A percentile compares a stretch with the other conserved stretches of the same genome.
These are phyloP conservation scores for Genyomyrus donnyi DNA, from an alignment of 2,113 vertebrate species.

Conservation along the genomic window DNA sequence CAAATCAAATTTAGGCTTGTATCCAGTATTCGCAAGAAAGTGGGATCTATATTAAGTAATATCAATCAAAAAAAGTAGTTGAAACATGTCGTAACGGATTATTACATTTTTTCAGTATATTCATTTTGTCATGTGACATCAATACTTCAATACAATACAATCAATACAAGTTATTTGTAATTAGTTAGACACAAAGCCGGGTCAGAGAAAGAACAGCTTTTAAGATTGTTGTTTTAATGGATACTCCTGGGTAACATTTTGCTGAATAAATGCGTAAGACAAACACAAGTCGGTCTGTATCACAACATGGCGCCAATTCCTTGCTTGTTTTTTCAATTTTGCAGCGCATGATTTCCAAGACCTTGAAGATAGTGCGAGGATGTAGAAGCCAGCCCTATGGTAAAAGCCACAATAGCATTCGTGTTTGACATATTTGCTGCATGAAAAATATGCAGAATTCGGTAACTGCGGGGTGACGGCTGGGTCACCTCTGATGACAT, in stretches of 20 bases:
- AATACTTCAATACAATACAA: background rate
- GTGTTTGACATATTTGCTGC: background rate
- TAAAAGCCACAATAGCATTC: slow-evolving; percentile 32
- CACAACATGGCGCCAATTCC: background rate
- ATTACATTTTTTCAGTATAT: background rate
- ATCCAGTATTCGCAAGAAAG: background rate
- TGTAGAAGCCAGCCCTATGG: slow-evolving; percentile 73
- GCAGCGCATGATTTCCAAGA: slow-evolving; percentile 86
- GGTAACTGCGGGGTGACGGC: background rate
- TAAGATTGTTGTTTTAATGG: background rate
- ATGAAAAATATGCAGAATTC: background rate
- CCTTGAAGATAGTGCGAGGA: slow-evolving; percentile 67
- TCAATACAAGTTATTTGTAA: background rate
- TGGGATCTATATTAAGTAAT: background rate
- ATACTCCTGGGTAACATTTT: background rate
- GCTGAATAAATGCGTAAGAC: background rate
- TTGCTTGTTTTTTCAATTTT: slow-evolving; percentile 1
- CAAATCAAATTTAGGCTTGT: background rate
- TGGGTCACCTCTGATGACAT: background rate
- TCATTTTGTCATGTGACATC: background rate
- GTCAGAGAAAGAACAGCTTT: background rate
- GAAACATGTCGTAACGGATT: background rate
- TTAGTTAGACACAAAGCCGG: background rate
- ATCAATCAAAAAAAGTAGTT: background rate
- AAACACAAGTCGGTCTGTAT: background rate